Conservation (phyloP, 1,140 invertebrate species). For the Agrypnia vestita region DNA sequence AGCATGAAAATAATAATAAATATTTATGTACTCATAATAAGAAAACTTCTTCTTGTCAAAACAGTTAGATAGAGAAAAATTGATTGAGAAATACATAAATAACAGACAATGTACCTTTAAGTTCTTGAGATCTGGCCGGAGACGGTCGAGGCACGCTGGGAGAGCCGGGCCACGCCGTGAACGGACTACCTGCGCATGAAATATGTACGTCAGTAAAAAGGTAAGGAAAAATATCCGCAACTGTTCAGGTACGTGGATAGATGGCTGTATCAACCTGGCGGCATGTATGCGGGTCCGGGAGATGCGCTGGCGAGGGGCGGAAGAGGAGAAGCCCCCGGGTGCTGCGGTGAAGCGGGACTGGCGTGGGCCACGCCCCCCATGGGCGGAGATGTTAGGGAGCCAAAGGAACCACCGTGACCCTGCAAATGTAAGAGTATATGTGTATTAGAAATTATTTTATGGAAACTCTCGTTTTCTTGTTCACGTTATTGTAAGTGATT, state of each 20-base stretch:
- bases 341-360: constrained; percentile 65
- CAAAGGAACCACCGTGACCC: constrained; percentile 76
- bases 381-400: constrained; percentile 88
- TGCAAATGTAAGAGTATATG: constrained; percentile 36
- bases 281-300: constrained; percentile 91
- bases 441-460: not conserved
- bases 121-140: constrained; percentile 74
- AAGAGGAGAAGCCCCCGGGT: constrained; percentile 65
- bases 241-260: constrained; percentile 33
- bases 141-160: constrained; percentile 91
- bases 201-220: not conserved
- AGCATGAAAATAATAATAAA: not conserved
- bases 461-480: not conserved
- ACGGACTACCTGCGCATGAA: constrained; percentile 62
- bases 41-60: no score
- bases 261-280: constrained; percentile 70
- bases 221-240: not conserved
- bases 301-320: constrained; percentile 76
- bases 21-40: no score
- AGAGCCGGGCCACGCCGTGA: constrained; percentile 86
- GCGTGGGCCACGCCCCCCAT: constrained; percentile 63
- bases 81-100: not conserved
- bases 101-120: constrained; percentile 64
- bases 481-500: no score
- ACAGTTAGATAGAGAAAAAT: no score